These are phyloP conservation scores for Peribatodes rhomboidaria DNA, from an alignment of 2,888 invertebrate species.

Conservation along the genomic window DNA sequence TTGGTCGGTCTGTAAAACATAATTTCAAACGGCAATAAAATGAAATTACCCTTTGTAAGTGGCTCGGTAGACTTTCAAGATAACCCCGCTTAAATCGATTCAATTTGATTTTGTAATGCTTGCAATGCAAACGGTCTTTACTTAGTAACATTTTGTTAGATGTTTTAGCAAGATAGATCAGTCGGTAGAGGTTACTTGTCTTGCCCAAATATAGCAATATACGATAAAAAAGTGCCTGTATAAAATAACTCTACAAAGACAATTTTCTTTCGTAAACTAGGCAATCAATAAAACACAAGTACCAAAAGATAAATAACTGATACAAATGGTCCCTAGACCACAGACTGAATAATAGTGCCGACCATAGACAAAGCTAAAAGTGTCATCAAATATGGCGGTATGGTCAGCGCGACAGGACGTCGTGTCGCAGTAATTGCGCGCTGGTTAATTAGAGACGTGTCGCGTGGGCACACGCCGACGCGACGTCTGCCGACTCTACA, in stretches of 20 bases:
- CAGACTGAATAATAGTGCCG: background rate
- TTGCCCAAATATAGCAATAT: no score
- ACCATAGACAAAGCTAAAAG: conserved; percentile 32
- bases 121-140: conserved; percentile 1
- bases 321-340: conserved; percentile 23
- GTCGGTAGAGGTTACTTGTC: no score
- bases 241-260: no score
- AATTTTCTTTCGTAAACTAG: background rate
- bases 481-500: conserved; percentile 41
- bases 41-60: conserved; percentile 22
- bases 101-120: conserved; percentile 28
- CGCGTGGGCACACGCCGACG: conserved; percentile 76
- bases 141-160: conserved; percentile 14
- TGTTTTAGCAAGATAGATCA: conserved; percentile 15
- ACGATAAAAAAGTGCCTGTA: no score
- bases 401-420: conserved; percentile 64
- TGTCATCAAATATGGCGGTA: conserved; percentile 54
- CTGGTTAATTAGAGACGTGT: conserved; percentile 79
- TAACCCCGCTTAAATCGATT: conserved; percentile 27
- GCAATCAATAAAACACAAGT: conserved; percentile 12
- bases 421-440: conserved; percentile 72
- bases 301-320: conserved; percentile 25
- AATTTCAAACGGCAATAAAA: conserved; percentile 15
- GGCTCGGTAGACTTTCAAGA: conserved; percentile 10
- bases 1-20: background rate